These are phyloP conservation scores for Zaprionus nigranus DNA, from an alignment of 1,140 invertebrate species.

Conservation along the genomic window DNA sequence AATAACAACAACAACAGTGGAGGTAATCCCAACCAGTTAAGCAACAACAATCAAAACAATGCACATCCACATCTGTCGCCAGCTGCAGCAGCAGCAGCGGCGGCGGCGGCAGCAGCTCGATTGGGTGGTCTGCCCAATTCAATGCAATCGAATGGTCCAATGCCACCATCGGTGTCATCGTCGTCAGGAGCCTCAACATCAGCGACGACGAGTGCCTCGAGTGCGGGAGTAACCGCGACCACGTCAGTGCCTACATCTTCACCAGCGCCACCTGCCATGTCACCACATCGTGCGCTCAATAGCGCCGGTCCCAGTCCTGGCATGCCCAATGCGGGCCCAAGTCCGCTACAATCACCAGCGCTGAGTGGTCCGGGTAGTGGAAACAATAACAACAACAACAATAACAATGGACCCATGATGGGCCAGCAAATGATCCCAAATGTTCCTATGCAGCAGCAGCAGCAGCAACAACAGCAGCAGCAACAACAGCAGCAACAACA, in stretches of 20 bases:
- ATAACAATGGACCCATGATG: constrained; percentile 72
- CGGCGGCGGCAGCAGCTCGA: constrained; percentile 57
- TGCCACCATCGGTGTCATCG: constrained; percentile 48
- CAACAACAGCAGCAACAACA: constrained; percentile 29
- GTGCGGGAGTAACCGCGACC: constrained; percentile 50
- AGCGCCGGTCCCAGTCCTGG: constrained; percentile 75
- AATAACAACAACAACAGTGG: constrained; percentile 45
- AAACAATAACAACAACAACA: constrained; percentile 65
- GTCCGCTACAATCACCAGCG: constrained; percentile 78
- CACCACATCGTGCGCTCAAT: constrained; percentile 75
- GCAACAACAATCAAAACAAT: constrained; percentile 83
- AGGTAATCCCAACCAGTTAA: constrained; percentile 65
- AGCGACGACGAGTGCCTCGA: constrained; percentile 47
- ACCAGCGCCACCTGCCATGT: constrained; percentile 82
- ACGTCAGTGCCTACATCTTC: constrained; percentile 84
- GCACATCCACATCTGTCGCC: constrained; percentile 70
- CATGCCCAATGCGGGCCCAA: constrained; percentile 73
- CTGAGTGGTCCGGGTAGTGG: constrained; percentile 53
- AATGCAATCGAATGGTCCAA: constrained; percentile 74
- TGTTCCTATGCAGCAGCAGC: constrained; percentile 81
- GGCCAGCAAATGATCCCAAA: constrained; percentile 79
- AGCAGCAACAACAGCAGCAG: constrained; percentile 41
- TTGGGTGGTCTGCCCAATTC: constrained; percentile 67
- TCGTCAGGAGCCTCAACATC: constrained; percentile 36
- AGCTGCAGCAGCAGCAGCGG: constrained; percentile 48